Evolutionary conservation across 2,113 vertebrate genomes (phyloP).

Genomic region (Osmerus mordax): DNA sequence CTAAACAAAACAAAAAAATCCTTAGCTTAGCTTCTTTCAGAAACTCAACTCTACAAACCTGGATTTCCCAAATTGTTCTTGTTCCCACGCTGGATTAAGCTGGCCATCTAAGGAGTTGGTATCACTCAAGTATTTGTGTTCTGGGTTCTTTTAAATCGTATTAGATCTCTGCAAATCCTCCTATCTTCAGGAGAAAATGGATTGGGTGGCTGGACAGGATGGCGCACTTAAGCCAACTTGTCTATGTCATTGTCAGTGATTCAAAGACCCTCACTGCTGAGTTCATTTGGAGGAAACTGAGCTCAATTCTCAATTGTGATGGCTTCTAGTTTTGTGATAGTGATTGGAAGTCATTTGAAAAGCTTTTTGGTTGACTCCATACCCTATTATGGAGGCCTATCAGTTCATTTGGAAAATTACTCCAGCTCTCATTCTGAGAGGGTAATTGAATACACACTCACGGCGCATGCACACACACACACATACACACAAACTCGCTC

Average conservation of each 20-base stretch:
- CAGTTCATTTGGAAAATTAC: too few species aligned
- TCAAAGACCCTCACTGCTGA: too few species aligned
- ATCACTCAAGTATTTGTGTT: conserved; percentile 31
- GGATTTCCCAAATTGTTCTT: not conserved
- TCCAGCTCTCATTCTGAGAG: too few species aligned
- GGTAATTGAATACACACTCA: too few species aligned
- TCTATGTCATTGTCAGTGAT: not conserved
- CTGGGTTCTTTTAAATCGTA: conserved; percentile 12
- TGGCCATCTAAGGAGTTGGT: conserved; percentile 29
- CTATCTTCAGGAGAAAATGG: conserved; percentile 26
- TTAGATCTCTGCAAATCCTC: conserved; percentile 47
- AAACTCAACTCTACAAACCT: not conserved
- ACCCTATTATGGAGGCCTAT: too few species aligned
- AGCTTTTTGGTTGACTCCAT: too few species aligned
- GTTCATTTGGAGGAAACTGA: too few species aligned
- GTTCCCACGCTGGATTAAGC: conserved; percentile 25
- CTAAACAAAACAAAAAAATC: not conserved
- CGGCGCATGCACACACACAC: too few species aligned
- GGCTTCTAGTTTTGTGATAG: too few species aligned
- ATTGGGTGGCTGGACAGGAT: conserved; percentile 18
- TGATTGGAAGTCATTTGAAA: too few species aligned
- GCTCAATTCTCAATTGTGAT: too few species aligned
- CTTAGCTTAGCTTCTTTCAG: not conserved
- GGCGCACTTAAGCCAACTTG: conserved; percentile 9
- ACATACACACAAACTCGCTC: too few species aligned